Conservation (phyloP, 2,797 vertebrate genomes). For the Pampus argenteus region DNA sequence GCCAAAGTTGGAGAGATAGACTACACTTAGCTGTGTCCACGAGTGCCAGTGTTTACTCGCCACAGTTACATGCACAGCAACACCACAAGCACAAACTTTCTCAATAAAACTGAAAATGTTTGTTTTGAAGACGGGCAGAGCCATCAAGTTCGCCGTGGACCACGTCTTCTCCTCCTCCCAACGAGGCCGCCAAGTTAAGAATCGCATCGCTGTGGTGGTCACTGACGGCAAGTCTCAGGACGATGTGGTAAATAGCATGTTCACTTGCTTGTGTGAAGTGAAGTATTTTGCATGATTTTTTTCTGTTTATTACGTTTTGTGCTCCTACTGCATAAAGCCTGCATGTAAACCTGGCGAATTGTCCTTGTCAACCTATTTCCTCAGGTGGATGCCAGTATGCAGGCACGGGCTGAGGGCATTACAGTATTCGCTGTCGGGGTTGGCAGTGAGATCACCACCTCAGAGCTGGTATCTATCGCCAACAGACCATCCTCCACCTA, state of each 20-base stretch:
- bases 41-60: background rate
- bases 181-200: constrained; percentile 78
- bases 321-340: background rate
- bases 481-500: constrained; percentile 84
- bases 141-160: constrained; percentile 86
- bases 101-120: background rate
- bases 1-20: background rate
- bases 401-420: constrained; percentile 80
- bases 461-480: constrained; percentile 85
- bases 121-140: constrained; percentile 82
- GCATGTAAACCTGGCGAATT: too few relatives aligned
- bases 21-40: constrained; percentile 1
- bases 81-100: constrained; percentile 14
- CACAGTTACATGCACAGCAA: constrained; percentile 22
- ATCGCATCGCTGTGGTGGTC: constrained; percentile 86
- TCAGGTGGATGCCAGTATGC: constrained; percentile 81
- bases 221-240: constrained; percentile 89
- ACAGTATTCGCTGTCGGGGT: constrained; percentile 88
- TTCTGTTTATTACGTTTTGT: background rate
- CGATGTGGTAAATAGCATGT: constrained; percentile 76
- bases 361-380: background rate
- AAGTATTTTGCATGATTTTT: background rate
- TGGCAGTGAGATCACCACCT: constrained; percentile 85
- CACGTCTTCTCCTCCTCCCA: constrained; percentile 83
- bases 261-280: background rate